Percentiles rank a stretch among this genome's conserved stretches.
Evolutionary conservation across 1,140 invertebrate species (phyloP).

Genomic region (Drosophila ercepeae): DNA sequence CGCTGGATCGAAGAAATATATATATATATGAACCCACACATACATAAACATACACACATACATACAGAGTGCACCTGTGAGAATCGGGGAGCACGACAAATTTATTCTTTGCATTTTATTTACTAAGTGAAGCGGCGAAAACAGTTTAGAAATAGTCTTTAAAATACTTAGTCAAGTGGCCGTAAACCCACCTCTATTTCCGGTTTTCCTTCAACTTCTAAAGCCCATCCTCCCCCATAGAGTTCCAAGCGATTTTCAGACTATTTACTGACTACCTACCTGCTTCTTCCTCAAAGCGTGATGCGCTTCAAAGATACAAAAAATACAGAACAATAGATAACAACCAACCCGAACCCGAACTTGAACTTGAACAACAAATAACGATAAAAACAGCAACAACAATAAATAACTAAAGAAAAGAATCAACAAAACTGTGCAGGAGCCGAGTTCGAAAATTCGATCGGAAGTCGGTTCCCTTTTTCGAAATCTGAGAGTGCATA

Average conservation of each 20-base stretch:
- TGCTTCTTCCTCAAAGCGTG: slow-evolving; percentile 15
- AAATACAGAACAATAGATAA: no score
- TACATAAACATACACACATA: slow-evolving; percentile 8
- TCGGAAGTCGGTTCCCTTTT: slow-evolving; percentile 28
- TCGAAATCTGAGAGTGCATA: slow-evolving; percentile 59
- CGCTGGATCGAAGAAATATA: slow-evolving; percentile 34
- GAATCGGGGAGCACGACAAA: not conserved
- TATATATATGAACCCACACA: not conserved
- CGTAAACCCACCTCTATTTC: slow-evolving; percentile 15
- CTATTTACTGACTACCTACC: slow-evolving; percentile 12
- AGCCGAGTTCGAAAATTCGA: slow-evolving; percentile 20
- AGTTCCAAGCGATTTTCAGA: not conserved
- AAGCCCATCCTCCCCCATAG: not conserved
- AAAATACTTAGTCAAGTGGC: slow-evolving; percentile 66
- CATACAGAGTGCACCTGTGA: slow-evolving; percentile 17
- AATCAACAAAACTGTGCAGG: slow-evolving; percentile 14
- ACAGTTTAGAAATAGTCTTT: slow-evolving; percentile 56
- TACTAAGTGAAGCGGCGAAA: slow-evolving; percentile 69
- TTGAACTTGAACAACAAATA: slow-evolving; percentile 7
- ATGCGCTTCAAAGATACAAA: slow-evolving; percentile 5
- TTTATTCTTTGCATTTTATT: slow-evolving; percentile 78
- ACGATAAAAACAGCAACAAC: slow-evolving; percentile 5
- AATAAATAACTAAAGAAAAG: slow-evolving; percentile 1
- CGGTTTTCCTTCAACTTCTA: slow-evolving; percentile 1
- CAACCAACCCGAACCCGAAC: no score